Evolutionary conservation across 2,888 invertebrate species (phyloP), one percentile per base, ranked within the genome.

Genomic region (Teleogryllus oceanicus): DNA sequence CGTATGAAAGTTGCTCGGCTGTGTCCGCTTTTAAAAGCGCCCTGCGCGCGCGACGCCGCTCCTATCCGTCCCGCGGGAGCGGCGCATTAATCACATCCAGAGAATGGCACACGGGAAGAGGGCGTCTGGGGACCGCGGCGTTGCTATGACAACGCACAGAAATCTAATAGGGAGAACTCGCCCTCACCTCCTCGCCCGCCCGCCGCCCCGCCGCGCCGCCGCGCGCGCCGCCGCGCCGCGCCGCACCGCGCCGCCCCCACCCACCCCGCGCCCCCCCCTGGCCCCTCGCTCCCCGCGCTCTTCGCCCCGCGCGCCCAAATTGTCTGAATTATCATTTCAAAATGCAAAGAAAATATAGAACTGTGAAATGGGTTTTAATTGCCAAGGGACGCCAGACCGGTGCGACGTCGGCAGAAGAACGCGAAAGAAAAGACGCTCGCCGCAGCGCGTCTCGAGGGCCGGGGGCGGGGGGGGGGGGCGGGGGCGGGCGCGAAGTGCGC

Each of bases 11-110:
- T 62, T 62, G 62, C 62, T 62, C 62, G 62, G 75, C 21, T 21
- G 75, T 75, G 24, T 20, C 21, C 75, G 75, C 75, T 24, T 75
- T 75, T 75, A 21, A 75, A 75, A 75, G 84, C 85, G 83, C 85
- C 85, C 83, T 81, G 50, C 74, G 37, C 79, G 79, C 51, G 79
- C 51, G 84, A 84, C 84, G 84, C 84, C 81, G 82, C 75, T 79
- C 80, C 80, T 80, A 82, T 78, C 76, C 83, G 83, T 85, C 86
- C 86, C 86, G 78, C 83, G 85, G 86, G 87, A 86, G 84, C 85
- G 84, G 85, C 86, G 87, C 87, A 88, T 87, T 87, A 87, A 87
- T 87, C 87, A 88, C 87, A 87, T 87, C 87, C 84, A 84, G 84
- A 85, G 84, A 85, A 84, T 84, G 84, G 84, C 84, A 84, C 84